Percentiles rank a stretch among this genome's conserved stretches.
phyloP scores from a whole-genome alignment of 2,888 invertebrate species.

The Autographa pulchrina region DNA sequence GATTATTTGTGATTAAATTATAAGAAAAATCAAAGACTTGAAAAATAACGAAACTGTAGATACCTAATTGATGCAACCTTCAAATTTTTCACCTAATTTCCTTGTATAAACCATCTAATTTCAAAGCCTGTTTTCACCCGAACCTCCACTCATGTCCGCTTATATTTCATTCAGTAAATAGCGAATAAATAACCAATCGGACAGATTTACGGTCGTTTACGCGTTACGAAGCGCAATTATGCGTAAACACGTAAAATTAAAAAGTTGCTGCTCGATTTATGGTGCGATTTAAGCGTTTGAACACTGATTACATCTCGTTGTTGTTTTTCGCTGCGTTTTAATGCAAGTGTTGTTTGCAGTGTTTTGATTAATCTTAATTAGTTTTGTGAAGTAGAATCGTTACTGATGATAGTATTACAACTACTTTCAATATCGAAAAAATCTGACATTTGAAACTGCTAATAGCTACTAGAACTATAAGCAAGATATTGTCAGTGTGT shows the following conservation, averaged over 20 bases:
- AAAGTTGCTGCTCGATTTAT: conserved; percentile 62
- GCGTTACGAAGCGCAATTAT: conserved; percentile 70
- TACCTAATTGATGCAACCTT: too few species aligned
- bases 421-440: too few species aligned
- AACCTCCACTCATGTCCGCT: conserved; percentile 56
- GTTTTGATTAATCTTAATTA: background rate
- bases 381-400: background rate
- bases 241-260: conserved; percentile 75
- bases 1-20: too few species aligned
- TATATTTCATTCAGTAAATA: conserved; percentile 64
- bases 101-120: background rate
- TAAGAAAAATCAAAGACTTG: too few species aligned
- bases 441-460: too few species aligned
- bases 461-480: too few species aligned
- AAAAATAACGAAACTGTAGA: too few species aligned
- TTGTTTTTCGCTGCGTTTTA: conserved; percentile 42
- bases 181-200: conserved; percentile 72
- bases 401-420: background rate
- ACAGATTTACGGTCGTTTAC: conserved; percentile 71
- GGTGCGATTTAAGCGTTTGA: conserved; percentile 41
- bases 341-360: conserved; percentile 21
- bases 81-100: too few species aligned
- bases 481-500: too few species aligned
- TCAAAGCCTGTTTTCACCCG: conserved; percentile 33
- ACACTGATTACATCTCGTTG: conserved; percentile 54